Conservation (phyloP, 2,113 vertebrate genomes). For the Malurus alboscapulatus region DNA sequence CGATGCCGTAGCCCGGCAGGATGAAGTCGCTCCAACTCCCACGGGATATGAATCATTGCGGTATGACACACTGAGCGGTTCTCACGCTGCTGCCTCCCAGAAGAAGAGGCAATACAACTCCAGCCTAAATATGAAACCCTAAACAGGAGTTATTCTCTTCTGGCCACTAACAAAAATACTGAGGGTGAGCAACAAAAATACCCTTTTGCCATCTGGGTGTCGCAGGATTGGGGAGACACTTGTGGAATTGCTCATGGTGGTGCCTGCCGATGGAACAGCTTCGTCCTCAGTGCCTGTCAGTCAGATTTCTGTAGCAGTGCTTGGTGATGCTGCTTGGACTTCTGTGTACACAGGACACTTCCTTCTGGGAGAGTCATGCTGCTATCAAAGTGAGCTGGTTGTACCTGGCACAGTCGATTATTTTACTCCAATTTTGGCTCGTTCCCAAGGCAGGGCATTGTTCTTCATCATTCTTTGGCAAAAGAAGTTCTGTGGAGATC, state of each 20-base stretch:
- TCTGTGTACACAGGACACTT: not conserved
- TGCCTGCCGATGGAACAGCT: not conserved
- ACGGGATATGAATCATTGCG: conserved; percentile 73
- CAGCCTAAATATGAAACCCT: conserved; percentile 20
- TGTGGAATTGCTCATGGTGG: not conserved
- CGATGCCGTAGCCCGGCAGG: conserved; percentile 45
- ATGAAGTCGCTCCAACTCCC: conserved; percentile 65
- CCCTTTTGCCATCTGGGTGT: not conserved
- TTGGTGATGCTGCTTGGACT: not conserved
- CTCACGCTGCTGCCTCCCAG: conserved; percentile 55
- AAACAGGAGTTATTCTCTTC: not conserved
- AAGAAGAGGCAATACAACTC: conserved; percentile 23
- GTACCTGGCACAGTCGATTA: not conserved
- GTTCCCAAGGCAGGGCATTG: not conserved
- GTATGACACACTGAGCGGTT: conserved; percentile 56
- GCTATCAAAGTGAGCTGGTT: accelerated
- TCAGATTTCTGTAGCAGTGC: not conserved
- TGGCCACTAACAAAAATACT: not conserved
- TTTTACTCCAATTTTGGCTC: not conserved
- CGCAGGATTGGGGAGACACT: not conserved
- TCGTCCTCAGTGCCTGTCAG: not conserved
- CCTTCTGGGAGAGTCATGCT: not conserved
- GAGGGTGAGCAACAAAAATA: not conserved
- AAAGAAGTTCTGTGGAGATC: not conserved
- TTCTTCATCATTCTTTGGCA: not conserved